These are phyloP conservation scores for Calypte anna DNA, from an alignment of 2,113 vertebrate genomes.

Conservation along the genomic window DNA sequence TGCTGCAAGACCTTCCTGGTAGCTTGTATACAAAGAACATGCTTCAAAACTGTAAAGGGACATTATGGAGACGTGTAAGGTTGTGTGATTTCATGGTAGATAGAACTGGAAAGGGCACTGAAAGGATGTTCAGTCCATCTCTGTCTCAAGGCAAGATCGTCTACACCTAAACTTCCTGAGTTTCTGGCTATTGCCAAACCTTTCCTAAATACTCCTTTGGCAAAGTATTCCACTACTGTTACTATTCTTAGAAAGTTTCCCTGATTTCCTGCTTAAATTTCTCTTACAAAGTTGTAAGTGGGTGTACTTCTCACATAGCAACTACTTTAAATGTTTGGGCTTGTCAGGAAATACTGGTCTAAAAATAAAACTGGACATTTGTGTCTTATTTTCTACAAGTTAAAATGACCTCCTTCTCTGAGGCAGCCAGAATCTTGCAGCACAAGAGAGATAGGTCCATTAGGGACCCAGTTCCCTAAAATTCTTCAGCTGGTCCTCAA, in stretches of 20 bases:
- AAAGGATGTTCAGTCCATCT: background rate
- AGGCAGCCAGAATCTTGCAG: background rate
- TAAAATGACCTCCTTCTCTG: background rate
- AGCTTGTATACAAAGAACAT: background rate
- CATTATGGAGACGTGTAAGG: rapidly evolving
- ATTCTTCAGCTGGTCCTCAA: background rate
- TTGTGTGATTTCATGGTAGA: background rate
- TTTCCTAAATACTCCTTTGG: background rate
- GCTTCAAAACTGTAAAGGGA: background rate
- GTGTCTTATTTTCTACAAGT: background rate
- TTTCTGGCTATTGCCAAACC: background rate
- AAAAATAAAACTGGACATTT: background rate
- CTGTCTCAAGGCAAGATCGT: background rate
- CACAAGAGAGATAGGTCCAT: background rate
- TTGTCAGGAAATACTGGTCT: background rate
- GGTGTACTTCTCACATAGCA: background rate
- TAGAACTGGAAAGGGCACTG: background rate
- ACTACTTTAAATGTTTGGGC: background rate
- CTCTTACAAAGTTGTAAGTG: background rate
- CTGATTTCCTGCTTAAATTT: constrained; percentile 14
- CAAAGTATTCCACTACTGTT: background rate
- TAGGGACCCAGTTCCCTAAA: background rate
- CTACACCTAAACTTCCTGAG: background rate
- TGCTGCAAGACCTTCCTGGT: background rate
- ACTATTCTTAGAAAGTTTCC: constrained; percentile 32